These are phyloP conservation scores for Fragum fragum DNA, from an alignment of 2,888 invertebrate species.

Conservation along the genomic window DNA sequence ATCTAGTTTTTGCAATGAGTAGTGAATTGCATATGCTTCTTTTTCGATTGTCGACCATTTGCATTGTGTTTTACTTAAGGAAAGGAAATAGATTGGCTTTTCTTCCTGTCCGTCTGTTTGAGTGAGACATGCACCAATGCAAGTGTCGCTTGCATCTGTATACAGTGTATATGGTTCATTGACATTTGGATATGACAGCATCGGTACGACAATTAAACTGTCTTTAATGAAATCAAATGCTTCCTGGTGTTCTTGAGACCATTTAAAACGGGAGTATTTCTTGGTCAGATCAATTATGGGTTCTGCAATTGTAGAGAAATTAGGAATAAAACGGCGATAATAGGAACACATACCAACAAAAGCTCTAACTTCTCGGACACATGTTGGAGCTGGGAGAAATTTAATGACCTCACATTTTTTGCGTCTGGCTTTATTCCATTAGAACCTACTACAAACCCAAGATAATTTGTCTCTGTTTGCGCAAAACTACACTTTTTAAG, in stretches of 20 bases:
- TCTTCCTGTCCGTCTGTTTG: slow-evolving; percentile 35
- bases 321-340: slow-evolving; percentile 50
- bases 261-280: slow-evolving; percentile 47
- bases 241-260: slow-evolving; percentile 35
- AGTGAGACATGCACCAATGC: slow-evolving; percentile 32
- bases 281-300: slow-evolving; percentile 52
- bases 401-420: slow-evolving; percentile 43
- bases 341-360: slow-evolving; percentile 52
- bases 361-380: slow-evolving; percentile 36
- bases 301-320: slow-evolving; percentile 47
- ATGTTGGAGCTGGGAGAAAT: slow-evolving; percentile 30
- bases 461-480: slow-evolving; percentile 44
- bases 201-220: slow-evolving; percentile 33
- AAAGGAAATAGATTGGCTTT: slow-evolving; percentile 40
- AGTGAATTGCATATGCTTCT: slow-evolving; percentile 34
- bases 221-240: slow-evolving; percentile 46
- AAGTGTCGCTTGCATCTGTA: slow-evolving; percentile 34
- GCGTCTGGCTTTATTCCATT: slow-evolving; percentile 43
- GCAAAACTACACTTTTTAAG: slow-evolving; percentile 42
- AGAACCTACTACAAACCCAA: slow-evolving; percentile 41
- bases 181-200: slow-evolving; percentile 41
- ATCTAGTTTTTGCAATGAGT: slow-evolving; percentile 39
- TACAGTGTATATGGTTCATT: slow-evolving; percentile 48
- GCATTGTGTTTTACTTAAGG: slow-evolving; percentile 37
- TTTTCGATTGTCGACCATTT: slow-evolving; percentile 46